These are phyloP conservation scores for Cephalopterus ornatus DNA, from an alignment of 2,113 vertebrate genomes.

Conservation along the genomic window DNA sequence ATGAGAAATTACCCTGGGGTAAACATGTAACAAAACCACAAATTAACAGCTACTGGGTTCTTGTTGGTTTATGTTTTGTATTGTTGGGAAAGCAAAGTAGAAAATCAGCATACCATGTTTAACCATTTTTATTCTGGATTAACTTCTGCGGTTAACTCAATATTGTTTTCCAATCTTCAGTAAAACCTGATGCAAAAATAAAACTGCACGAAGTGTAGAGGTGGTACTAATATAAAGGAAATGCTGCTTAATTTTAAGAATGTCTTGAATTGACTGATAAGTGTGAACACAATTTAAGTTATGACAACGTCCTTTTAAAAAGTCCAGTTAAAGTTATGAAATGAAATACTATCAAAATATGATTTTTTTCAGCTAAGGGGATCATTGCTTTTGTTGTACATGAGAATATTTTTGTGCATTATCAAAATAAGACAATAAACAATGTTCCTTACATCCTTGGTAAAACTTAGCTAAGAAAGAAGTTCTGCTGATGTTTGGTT, in stretches of 20 bases:
- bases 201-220: not conserved
- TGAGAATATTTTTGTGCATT: slow-evolving; percentile 31
- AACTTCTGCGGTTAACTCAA: not conserved
- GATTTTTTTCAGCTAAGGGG: not conserved
- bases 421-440: slow-evolving; percentile 53
- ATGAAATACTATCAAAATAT: not conserved
- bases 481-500: not conserved
- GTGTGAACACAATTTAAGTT: not conserved
- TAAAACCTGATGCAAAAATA: not conserved
- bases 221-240: not conserved
- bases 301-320: not conserved
- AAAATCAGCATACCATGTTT: not conserved
- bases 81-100: not conserved
- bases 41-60: not conserved
- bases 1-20: not conserved
- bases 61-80: not conserved
- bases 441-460: not conserved
- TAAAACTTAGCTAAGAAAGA: not conserved
- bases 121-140: not conserved
- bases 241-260: slow-evolving; percentile 28
- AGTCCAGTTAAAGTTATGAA: slow-evolving; percentile 3
- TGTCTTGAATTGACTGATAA: not conserved
- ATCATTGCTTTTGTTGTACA: slow-evolving; percentile 15
- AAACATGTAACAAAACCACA: not conserved
- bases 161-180: not conserved